Conservation (phyloP, 2,113 vertebrate species). For the Chaetorhynchus papuensis region DNA sequence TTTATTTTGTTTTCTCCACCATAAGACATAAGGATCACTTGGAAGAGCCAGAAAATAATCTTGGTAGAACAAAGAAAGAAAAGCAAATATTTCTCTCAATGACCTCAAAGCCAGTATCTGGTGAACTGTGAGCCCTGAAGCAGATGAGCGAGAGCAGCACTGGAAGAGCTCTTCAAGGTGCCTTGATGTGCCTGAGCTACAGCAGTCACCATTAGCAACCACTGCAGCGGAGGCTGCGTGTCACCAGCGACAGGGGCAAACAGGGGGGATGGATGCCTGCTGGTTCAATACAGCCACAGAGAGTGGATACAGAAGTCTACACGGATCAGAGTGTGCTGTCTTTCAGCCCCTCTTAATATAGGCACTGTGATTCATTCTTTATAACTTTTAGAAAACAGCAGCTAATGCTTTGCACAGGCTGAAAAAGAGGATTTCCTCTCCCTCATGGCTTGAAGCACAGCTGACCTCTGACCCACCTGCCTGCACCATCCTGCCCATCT, state of each 20-base stretch:
- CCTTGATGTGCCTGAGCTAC: not conserved
- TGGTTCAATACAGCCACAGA: not conserved
- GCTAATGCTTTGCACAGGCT: not conserved
- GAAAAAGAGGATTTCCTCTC: not conserved
- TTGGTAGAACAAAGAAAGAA: not conserved
- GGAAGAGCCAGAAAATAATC: not conserved
- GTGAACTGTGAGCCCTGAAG: not conserved
- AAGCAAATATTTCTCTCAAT: not conserved
- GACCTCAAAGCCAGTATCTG: not conserved
- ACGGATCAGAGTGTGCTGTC: not conserved
- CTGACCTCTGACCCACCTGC: not conserved
- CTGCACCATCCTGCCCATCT: not conserved
- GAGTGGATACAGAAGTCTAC: not conserved
- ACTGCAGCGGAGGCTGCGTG: not conserved
- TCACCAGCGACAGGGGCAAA: not conserved
- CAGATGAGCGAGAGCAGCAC: not conserved
- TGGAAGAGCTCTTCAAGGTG: not conserved
- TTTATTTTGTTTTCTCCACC: not conserved
- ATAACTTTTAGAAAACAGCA: not conserved
- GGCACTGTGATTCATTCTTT: not conserved
- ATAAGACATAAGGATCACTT: not conserved
- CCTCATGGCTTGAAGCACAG: not conserved
- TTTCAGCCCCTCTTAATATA: not conserved
- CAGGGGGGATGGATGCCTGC: not conserved
- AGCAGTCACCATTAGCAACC: slow-evolving; percentile 10